phyloP scores from a whole-genome alignment of 2,888 invertebrate genomes.

The Beris morrisii region DNA sequence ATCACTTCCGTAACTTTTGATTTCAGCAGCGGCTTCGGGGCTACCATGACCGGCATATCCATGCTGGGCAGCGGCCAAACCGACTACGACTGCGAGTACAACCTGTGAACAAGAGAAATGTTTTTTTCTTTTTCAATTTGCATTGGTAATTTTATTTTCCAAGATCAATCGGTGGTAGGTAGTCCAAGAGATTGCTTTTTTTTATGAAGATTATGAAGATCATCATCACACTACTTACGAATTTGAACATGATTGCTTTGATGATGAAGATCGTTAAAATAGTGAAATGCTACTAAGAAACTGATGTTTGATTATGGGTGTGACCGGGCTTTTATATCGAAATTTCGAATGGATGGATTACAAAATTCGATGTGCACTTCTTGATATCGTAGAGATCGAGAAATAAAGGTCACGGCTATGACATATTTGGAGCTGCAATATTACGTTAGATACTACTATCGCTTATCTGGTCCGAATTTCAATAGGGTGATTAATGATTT shows the following conservation, averaged over 20 bases:
- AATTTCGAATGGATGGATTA: constrained; percentile 20
- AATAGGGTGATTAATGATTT: background rate
- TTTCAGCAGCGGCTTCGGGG: constrained; percentile 47
- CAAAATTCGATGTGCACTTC: constrained; percentile 14
- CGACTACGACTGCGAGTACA: constrained; percentile 20
- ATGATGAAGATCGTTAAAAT: constrained; percentile 16
- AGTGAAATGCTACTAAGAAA: constrained; percentile 15
- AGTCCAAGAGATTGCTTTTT: background rate
- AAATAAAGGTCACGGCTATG: constrained; percentile 30
- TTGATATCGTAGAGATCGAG: background rate
- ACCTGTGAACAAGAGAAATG: constrained; percentile 1
- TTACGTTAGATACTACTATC: background rate
- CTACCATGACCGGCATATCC: background rate
- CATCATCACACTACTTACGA: constrained; percentile 10
- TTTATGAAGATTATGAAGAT: background rate
- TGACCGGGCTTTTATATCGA: constrained; percentile 19
- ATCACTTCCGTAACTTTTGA: constrained; percentile 48
- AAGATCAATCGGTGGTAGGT: no score
- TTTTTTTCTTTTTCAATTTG: constrained; percentile 11
- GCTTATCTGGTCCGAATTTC: background rate
- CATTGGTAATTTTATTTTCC: background rate
- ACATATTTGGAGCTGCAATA: constrained; percentile 16
- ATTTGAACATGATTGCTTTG: constrained; percentile 18
- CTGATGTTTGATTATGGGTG: constrained; percentile 19
- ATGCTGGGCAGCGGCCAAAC: constrained; percentile 19